These are phyloP conservation scores for Petrocephalus zakoni DNA, from an alignment of 2,113 vertebrate species.

Conservation along the genomic window DNA sequence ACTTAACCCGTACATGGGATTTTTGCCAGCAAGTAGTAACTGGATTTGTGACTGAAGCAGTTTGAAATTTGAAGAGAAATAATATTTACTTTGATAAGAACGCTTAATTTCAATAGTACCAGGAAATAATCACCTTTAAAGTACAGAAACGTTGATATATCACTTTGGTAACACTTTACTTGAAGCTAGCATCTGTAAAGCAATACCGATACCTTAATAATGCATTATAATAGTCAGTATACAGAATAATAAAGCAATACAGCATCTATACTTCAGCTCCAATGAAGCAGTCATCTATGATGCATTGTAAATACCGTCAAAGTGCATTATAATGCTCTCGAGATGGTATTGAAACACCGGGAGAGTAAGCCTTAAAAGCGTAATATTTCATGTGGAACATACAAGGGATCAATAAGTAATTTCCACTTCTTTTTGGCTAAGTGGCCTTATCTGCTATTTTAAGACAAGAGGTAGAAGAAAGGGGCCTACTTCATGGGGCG, in stretches of 20 bases:
- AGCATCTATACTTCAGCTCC: not conserved
- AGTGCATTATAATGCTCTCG: no score
- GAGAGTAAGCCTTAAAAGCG: no score
- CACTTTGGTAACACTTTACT: not conserved
- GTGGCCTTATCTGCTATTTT: not conserved
- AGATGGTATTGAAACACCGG: no score
- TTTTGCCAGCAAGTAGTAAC: not conserved
- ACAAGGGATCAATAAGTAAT: no score
- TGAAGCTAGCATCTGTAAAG: not conserved
- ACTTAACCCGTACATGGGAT: not conserved
- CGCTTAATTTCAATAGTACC: not conserved
- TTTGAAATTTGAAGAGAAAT: not conserved
- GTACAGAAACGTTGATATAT: not conserved
- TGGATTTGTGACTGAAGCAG: not conserved
- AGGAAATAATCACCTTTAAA: not conserved
- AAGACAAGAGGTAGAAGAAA: not conserved
- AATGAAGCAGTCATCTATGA: no score
- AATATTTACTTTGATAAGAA: not conserved
- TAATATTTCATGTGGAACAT: no score
- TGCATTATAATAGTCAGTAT: not conserved
- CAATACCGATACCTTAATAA: not conserved
- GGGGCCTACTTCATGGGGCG: not conserved
- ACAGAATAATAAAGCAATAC: not conserved
- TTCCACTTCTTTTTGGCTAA: not conserved
- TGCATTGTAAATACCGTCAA: no score